A percentile compares a stretch with the other conserved stretches of the same genome.
Conservation (phyloP, 2,888 invertebrate species). For the Molanna angustata region DNA sequence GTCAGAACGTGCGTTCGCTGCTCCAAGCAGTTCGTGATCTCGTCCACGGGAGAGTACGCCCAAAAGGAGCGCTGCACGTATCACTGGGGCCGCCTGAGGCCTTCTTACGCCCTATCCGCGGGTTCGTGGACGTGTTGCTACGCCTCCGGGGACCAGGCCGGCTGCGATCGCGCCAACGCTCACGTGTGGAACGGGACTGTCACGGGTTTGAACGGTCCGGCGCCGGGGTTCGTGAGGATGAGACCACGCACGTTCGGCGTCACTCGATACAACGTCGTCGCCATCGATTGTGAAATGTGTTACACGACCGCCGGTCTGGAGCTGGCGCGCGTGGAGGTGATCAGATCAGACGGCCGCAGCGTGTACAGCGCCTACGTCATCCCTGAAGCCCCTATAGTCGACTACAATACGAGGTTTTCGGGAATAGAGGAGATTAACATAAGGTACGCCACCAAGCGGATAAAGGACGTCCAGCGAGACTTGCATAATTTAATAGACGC, state of each 20-base stretch:
- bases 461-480: constrained; percentile 81
- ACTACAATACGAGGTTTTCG: constrained; percentile 94
- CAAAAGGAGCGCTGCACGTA: constrained; percentile 74
- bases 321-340: constrained; percentile 82
- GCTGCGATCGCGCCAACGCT: constrained; percentile 62
- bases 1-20: constrained; percentile 71
- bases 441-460: constrained; percentile 62
- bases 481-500: constrained; percentile 75
- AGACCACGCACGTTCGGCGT: constrained; percentile 50
- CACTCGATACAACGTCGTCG: constrained; percentile 59
- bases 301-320: constrained; percentile 86
- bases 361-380: constrained; percentile 84
- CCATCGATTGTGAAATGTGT: constrained; percentile 97
- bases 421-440: constrained; percentile 71
- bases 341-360: constrained; percentile 67
- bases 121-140: constrained; percentile 64
- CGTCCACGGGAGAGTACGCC: constrained; percentile 68
- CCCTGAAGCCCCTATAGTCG: constrained; percentile 80
- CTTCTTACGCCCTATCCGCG: constrained; percentile 31
- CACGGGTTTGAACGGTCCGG: constrained; percentile 71
- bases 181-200: constrained; percentile 79
- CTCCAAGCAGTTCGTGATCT: constrained; percentile 67
- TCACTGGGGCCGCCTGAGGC: constrained; percentile 84
- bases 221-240: constrained; percentile 64
- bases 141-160: constrained; percentile 49